Percentiles rank a stretch among this genome's conserved stretches.
Conservation (phyloP, 2,113 vertebrate genomes). For the Syrrhaptes paradoxus region DNA sequence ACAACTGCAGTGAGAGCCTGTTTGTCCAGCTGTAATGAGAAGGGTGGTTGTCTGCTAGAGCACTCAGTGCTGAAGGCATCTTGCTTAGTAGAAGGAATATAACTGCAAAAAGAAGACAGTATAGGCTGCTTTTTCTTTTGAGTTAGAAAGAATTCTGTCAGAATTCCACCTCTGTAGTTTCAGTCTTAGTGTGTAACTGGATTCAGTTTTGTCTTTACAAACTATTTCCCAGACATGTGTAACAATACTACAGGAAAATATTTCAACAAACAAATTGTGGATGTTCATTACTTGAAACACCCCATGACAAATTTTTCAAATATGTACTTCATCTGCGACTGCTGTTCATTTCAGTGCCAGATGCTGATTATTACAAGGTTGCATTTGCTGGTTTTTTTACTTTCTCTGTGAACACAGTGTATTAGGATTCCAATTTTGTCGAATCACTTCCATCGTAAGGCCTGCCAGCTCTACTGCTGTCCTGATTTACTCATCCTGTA, state of each 20-base stretch:
- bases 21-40: conserved; percentile 17
- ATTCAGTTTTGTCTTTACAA: no score
- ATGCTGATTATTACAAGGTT: conserved; percentile 13
- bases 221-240: not conserved
- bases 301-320: conserved; percentile 31
- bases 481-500: not conserved
- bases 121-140: not conserved
- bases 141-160: not conserved
- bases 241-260: conserved; percentile 1
- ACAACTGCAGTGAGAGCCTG: not conserved
- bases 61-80: not conserved
- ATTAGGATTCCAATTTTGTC: not conserved
- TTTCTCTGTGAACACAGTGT: not conserved
- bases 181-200: not conserved
- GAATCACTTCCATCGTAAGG: not conserved
- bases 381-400: not conserved
- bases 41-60: not conserved
- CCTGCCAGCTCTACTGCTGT: not conserved
- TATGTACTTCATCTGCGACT: conserved; percentile 7
- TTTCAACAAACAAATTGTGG: conserved; percentile 6
- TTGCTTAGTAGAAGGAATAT: not conserved
- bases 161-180: not conserved
- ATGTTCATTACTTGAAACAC: conserved; percentile 33
- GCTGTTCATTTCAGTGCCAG: conserved; percentile 7
- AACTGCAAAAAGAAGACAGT: not conserved